phyloP scores from a whole-genome alignment of 1,140 invertebrate species.

The Calephelis nemesis region DNA sequence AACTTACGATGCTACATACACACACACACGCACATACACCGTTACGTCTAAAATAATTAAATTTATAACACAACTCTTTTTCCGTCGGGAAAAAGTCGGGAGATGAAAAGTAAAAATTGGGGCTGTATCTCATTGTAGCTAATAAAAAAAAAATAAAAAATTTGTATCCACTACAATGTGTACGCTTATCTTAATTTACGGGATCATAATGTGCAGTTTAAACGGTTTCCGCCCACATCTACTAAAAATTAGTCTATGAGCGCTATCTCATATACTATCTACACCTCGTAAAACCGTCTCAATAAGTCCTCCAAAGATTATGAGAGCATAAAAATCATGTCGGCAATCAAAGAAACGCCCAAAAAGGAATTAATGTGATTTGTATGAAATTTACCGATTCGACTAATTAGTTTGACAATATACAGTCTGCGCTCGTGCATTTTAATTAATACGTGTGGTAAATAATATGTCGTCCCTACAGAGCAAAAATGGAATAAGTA shows the following conservation, averaged over 20 bases:
- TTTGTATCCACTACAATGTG: no score
- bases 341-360: slow-evolving; percentile 43
- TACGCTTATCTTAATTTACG: no score
- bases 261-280: slow-evolving; percentile 52
- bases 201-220: background rate
- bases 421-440: slow-evolving; percentile 55
- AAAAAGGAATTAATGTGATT: slow-evolving; percentile 60
- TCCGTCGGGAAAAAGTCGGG: no score
- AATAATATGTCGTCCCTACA: slow-evolving; percentile 40
- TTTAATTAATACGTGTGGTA: slow-evolving; percentile 62
- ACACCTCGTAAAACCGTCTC: slow-evolving; percentile 61
- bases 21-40: no score
- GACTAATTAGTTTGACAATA: slow-evolving; percentile 67
- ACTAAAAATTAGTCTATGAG: slow-evolving; percentile 32
- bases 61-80: no score
- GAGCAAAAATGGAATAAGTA: no score
- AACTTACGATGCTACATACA: no score
- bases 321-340: slow-evolving; percentile 45
- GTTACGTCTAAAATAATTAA: no score
- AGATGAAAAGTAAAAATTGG: no score
- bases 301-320: slow-evolving; percentile 49
- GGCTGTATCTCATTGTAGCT: no score
- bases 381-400: slow-evolving; percentile 58
- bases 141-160: no score
- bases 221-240: background rate